phyloP scores from a whole-genome alignment of 2,797 vertebrate genomes.

The Enteromius mattozi region DNA sequence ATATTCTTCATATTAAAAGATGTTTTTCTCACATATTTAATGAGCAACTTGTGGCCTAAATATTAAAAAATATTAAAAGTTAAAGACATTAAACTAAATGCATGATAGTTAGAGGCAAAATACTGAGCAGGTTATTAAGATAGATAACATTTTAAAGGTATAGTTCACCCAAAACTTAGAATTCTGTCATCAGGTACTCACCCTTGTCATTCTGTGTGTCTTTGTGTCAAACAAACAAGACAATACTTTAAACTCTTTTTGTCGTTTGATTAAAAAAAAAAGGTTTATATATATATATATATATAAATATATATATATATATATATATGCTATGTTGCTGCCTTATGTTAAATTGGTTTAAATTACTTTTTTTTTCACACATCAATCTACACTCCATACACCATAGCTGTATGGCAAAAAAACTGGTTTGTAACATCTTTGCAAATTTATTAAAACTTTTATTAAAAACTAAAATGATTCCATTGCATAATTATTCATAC shows the following conservation, averaged over 20 bases:
- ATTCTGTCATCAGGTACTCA: background rate
- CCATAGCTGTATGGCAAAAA: too few relatives aligned
- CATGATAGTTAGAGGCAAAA: background rate
- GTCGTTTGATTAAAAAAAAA: background rate
- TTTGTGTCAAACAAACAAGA: background rate
- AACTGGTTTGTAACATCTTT: too few relatives aligned
- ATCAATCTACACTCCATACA: too few relatives aligned
- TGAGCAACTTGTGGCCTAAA: background rate
- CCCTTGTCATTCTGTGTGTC: background rate
- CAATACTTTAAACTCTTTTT: background rate
- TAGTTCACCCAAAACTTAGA: background rate
- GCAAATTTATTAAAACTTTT: too few relatives aligned
- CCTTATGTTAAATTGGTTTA: too few relatives aligned
- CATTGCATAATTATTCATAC: too few relatives aligned
- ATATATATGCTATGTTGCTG: too few relatives aligned
- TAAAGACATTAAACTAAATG: background rate
- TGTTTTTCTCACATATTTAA: background rate
- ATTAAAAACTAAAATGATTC: too few relatives aligned
- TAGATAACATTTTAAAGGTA: background rate
- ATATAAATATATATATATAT: too few relatives aligned
- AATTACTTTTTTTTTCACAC: too few relatives aligned
- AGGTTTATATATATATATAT: background rate
- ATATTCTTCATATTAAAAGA: background rate
- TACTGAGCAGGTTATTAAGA: background rate
- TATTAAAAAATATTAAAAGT: too few relatives aligned